These are phyloP conservation scores for Crotalus helleri DNA, from an alignment of 2,113 vertebrate genomes.

Conservation along the genomic window DNA sequence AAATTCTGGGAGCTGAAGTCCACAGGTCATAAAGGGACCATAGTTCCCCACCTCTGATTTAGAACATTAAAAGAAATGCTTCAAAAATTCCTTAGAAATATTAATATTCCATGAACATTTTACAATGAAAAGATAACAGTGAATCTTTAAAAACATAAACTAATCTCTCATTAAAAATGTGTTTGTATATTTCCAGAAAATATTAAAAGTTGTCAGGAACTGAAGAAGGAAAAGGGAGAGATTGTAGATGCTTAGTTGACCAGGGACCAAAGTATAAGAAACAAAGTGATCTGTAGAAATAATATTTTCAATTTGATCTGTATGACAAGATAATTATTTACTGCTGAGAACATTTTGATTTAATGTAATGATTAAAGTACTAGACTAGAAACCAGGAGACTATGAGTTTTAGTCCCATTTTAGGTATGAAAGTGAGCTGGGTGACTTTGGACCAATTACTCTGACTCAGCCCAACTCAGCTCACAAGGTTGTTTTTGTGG, in stretches of 20 bases:
- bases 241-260: constrained; percentile 3
- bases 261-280: not conserved
- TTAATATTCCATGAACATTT: not conserved
- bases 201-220: not conserved
- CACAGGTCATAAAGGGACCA: no score
- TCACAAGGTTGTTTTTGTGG: no score
- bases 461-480: no score
- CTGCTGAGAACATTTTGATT: not conserved
- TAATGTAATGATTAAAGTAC: no score
- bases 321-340: constrained; percentile 28
- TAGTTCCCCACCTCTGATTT: not conserved
- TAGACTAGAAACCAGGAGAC: no score
- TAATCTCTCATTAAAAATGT: not conserved
- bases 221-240: not conserved
- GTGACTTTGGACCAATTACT: no score
- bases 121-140: not conserved
- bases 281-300: constrained; percentile 17
- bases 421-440: no score
- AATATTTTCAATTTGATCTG: constrained; percentile 17
- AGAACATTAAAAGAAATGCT: not conserved
- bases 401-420: no score
- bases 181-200: not conserved
- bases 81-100: not conserved
- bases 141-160: not conserved
- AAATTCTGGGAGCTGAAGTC: no score